These are phyloP conservation scores for Drosophila multiciliata DNA, from an alignment of 2,888 invertebrate genomes.

Conservation along the genomic window DNA sequence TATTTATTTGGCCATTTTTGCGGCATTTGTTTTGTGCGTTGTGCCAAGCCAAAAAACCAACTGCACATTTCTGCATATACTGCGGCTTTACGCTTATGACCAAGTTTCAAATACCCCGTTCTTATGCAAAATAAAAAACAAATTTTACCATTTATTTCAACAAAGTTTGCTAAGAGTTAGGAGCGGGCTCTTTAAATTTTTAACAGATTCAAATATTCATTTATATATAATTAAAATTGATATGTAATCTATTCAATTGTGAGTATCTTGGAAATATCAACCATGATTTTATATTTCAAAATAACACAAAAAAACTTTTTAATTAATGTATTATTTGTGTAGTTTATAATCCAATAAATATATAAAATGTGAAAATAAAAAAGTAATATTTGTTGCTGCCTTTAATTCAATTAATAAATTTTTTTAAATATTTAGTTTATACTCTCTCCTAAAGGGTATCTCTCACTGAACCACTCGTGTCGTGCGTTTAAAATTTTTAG, in stretches of 20 bases:
- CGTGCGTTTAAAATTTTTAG: neutral
- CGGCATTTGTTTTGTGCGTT: conserved; percentile 49
- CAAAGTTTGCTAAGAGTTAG: neutral
- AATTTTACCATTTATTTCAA: neutral
- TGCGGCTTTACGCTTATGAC: conserved; percentile 56
- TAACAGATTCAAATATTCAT: neutral
- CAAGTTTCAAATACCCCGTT: conserved; percentile 23
- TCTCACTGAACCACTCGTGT: neutral
- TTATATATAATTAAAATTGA: too few species aligned
- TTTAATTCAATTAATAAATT: too few species aligned
- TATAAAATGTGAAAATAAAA: neutral
- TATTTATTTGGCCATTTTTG: conserved; percentile 61
- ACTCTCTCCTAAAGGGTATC: neutral
- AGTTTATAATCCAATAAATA: neutral
- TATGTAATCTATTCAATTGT: neutral
- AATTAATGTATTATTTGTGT: neutral
- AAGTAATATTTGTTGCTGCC: too few species aligned
- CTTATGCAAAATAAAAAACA: neutral
- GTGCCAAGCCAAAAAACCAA: conserved; percentile 34
- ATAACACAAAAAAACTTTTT: neutral
- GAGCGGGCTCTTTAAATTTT: neutral
- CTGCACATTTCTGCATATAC: conserved; percentile 67
- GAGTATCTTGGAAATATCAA: neutral
- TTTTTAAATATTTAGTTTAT: too few species aligned
- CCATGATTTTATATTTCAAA: neutral